phyloP scores from a whole-genome alignment of 2,888 invertebrate species.

The Anoncus sp. region DNA sequence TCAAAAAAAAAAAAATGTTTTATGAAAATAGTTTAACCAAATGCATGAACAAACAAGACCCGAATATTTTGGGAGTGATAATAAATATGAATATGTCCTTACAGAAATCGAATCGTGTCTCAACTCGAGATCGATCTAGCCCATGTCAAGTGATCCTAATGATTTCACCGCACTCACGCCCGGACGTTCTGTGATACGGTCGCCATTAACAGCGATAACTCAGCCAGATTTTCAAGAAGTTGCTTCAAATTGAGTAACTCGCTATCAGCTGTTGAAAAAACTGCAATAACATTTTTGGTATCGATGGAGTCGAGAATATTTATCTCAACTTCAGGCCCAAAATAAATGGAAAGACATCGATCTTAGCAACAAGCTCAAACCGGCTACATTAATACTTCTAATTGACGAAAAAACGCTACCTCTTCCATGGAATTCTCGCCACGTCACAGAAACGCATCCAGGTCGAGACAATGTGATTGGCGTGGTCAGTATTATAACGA shows the following conservation, averaged over 20 bases:
- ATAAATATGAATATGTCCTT: too few relatives aligned
- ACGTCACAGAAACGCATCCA: too few relatives aligned
- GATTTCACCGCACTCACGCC: conserved; percentile 69
- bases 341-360: conserved; percentile 55
- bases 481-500: too few relatives aligned
- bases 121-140: conserved; percentile 62
- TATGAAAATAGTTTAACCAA: too few relatives aligned
- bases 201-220: conserved; percentile 48
- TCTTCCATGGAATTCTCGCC: conserved; percentile 54
- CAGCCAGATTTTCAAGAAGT: neutral
- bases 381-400: conserved; percentile 32
- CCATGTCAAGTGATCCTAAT: conserved; percentile 52
- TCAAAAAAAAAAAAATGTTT: too few relatives aligned
- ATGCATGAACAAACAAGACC: too few relatives aligned
- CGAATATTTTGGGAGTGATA: too few relatives aligned
- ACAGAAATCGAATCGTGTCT: conserved; percentile 66
- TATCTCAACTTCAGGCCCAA: conserved; percentile 51
- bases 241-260: conserved; percentile 11
- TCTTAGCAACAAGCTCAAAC: neutral
- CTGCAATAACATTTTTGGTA: conserved; percentile 16
- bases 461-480: too few relatives aligned
- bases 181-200: conserved; percentile 73
- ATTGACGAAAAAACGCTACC: conserved; percentile 54
- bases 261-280: conserved; percentile 20
- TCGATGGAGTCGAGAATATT: conserved; percentile 18